Evolutionary conservation across 2,113 vertebrate species (phyloP).

Genomic region (Limnothrissa miodon): DNA sequence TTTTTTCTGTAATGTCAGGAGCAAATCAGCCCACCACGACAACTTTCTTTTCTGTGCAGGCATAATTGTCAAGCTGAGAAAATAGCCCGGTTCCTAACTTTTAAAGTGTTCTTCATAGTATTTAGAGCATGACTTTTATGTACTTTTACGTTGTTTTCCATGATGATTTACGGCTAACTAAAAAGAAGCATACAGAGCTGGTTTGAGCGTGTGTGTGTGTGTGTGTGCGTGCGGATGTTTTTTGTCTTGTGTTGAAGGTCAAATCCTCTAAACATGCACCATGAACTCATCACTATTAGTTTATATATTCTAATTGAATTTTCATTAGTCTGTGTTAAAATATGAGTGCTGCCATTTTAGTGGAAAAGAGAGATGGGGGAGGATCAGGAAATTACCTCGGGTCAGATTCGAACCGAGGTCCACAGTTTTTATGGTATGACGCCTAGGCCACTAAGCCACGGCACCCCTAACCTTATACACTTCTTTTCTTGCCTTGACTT

Average conservation of each 20-base stretch:
- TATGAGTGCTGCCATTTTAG: too few relatives aligned
- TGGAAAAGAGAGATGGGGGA: too few relatives aligned
- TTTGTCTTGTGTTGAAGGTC: background rate
- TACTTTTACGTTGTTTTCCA: background rate
- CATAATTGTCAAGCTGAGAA: constrained; percentile 13
- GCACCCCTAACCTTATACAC: background rate
- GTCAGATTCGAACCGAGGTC: too few relatives aligned
- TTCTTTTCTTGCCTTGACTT: background rate
- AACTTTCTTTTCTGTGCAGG: background rate
- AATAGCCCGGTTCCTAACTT: background rate
- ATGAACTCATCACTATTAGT: background rate
- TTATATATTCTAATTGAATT: background rate
- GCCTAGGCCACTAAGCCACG: too few relatives aligned
- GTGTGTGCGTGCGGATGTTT: background rate
- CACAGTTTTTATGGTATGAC: too few relatives aligned
- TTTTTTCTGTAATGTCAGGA: constrained; percentile 48
- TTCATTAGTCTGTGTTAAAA: too few relatives aligned
- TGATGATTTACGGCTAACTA: background rate
- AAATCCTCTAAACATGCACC: background rate
- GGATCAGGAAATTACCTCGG: too few relatives aligned
- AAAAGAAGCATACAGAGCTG: background rate
- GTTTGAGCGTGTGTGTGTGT: background rate
- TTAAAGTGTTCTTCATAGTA: background rate
- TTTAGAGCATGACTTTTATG: constrained; percentile 1
- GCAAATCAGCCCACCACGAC: constrained; percentile 48